A percentile compares a stretch with the other conserved stretches of the same genome.
phyloP scores from a whole-genome alignment of 1,140 invertebrate genomes.

The Neocloeon triangulifer region DNA sequence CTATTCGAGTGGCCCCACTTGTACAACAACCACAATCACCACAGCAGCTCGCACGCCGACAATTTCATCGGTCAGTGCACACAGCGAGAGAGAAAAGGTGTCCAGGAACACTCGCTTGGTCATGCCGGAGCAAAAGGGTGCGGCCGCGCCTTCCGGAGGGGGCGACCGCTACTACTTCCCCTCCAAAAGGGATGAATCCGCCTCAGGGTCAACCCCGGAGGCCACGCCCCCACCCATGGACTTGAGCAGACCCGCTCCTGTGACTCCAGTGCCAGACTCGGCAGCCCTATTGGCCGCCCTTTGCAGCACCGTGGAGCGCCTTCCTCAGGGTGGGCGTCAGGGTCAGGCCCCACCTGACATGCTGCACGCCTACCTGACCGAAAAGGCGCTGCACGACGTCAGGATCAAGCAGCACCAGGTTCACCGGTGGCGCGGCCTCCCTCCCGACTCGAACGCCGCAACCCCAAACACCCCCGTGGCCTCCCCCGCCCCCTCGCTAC shows the following conservation, averaged over 20 bases:
- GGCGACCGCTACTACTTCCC: constrained; percentile 18
- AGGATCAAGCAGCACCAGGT: constrained; percentile 42
- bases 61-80: constrained; percentile 10
- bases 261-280: constrained; percentile 32
- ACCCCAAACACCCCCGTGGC: constrained; percentile 7
- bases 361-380: constrained; percentile 49
- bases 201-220: constrained; percentile 3
- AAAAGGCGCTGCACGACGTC: constrained; percentile 44
- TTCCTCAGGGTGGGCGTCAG: constrained; percentile 12
- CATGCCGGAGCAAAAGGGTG: constrained; percentile 2
- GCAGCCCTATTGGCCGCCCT: constrained; percentile 31
- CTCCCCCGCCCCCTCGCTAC: background rate
- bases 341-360: constrained; percentile 15
- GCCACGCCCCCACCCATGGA: constrained; percentile 5
- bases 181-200: constrained; percentile 13
- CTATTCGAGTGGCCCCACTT: too few species aligned
- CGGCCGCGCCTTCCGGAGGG: constrained; percentile 1
- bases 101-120: constrained; percentile 10
- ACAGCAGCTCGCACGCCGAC: constrained; percentile 9
- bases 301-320: constrained; percentile 33
- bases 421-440: too few species aligned
- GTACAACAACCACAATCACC: constrained; percentile 8
- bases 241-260: constrained; percentile 18
- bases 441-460: too few species aligned
- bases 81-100: constrained; percentile 11